These are phyloP conservation scores for Polymixis flavicincta DNA, from an alignment of 2,888 invertebrate species.

Conservation along the genomic window DNA sequence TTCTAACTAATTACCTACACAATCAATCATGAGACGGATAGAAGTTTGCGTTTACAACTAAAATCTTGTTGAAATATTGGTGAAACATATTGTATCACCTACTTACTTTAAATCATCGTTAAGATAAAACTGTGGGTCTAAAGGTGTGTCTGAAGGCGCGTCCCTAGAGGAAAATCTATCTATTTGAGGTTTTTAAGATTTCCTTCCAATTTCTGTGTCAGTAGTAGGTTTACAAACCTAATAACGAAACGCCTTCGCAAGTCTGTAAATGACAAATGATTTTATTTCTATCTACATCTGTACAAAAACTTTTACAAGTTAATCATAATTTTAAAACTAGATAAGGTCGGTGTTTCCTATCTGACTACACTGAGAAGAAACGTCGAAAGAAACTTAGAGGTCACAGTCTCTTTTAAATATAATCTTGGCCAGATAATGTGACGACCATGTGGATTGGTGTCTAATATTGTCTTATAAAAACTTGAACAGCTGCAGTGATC, in stretches of 20 bases:
- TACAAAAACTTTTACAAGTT: too few relatives aligned
- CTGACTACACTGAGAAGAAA: too few relatives aligned
- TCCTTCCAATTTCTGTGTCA: background rate
- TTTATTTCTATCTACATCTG: too few relatives aligned
- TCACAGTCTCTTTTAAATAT: too few relatives aligned
- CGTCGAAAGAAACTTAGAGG: too few relatives aligned
- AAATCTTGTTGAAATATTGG: background rate
- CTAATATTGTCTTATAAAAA: too few relatives aligned
- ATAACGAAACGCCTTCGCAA: background rate
- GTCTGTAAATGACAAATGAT: background rate
- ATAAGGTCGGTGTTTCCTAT: too few relatives aligned
- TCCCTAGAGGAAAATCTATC: background rate
- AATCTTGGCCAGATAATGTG: too few relatives aligned
- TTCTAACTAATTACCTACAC: background rate
- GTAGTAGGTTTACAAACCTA: background rate
- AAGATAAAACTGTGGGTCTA: background rate
- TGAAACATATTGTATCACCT: background rate
- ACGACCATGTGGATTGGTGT: too few relatives aligned
- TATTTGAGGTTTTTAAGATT: constrained; percentile 5
- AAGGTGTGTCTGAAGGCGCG: background rate
- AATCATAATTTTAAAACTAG: too few relatives aligned
- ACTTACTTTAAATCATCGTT: background rate
- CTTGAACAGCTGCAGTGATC: too few relatives aligned
- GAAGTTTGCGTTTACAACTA: background rate
- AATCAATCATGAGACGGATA: background rate